Percentiles rank a stretch among this genome's conserved stretches.
phyloP scores from a whole-genome alignment of 2,113 vertebrate species.

The Daboia siamensis region DNA sequence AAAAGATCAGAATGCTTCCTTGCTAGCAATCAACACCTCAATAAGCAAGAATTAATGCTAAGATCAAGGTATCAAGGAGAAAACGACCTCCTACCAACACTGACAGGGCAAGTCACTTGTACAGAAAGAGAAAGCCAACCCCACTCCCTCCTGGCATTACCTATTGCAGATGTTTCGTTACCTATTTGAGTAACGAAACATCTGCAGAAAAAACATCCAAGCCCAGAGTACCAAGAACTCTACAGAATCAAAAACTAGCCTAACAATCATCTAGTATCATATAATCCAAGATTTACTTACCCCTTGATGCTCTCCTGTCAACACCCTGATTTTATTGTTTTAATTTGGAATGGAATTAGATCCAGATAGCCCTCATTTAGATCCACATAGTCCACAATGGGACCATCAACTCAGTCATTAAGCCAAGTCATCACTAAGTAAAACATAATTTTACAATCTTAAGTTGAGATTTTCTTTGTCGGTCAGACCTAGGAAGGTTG shows the following conservation, averaged over 20 bases:
- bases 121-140: neutral
- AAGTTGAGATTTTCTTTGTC: neutral
- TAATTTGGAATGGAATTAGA: neutral
- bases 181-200: no score
- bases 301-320: neutral
- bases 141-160: no score
- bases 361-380: neutral
- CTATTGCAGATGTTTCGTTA: no score
- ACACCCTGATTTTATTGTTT: neutral
- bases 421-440: neutral
- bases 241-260: neutral
- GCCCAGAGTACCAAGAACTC: no score
- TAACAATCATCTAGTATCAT: neutral
- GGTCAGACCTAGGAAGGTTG: neutral
- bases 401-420: neutral
- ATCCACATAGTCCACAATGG: neutral
- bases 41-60: neutral
- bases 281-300: neutral
- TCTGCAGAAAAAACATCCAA: no score
- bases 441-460: neutral
- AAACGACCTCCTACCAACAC: no score
- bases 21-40: neutral
- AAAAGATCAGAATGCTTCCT: neutral
- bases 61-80: neutral
- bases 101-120: neutral